These are phyloP conservation scores for Colius striatus DNA, from an alignment of 2,113 vertebrate species.

Conservation along the genomic window DNA sequence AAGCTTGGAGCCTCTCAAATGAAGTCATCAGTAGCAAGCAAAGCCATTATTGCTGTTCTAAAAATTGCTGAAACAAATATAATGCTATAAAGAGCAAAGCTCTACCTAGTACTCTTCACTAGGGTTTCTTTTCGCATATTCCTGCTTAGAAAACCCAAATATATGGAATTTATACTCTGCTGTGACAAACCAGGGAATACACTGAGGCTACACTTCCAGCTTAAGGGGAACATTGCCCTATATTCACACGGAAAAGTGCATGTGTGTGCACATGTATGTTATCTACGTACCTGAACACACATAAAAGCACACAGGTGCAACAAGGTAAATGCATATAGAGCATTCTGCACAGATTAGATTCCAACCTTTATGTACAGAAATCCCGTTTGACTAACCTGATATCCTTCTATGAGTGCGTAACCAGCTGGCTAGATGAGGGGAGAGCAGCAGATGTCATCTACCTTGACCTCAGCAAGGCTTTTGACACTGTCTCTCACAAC, in stretches of 20 bases:
- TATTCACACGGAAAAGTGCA: background rate
- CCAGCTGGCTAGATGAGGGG: too few species aligned
- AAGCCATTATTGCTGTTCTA: background rate
- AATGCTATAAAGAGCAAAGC: background rate
- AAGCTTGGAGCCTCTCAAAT: background rate
- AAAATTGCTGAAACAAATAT: background rate
- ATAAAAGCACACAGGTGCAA: background rate
- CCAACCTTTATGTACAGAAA: background rate
- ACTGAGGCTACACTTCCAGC: background rate
- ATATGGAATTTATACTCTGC: background rate
- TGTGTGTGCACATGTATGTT: accelerated
- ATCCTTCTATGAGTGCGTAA: too few species aligned
- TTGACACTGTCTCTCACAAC: too few species aligned
- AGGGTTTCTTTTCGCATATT: background rate
- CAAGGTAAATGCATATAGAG: background rate
- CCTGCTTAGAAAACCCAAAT: background rate
- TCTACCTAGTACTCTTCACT: background rate
- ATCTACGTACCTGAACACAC: background rate
- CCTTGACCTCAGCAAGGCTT: too few species aligned
- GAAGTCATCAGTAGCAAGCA: background rate
- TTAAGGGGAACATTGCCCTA: background rate
- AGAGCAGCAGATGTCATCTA: too few species aligned
- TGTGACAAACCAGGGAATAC: background rate
- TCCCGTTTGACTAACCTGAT: too few species aligned
- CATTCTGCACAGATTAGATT: background rate